A percentile compares a stretch with the other conserved stretches of the same genome.
Evolutionary conservation across 1,140 invertebrate genomes (phyloP).

Genomic region (Prorops nasuta): DNA sequence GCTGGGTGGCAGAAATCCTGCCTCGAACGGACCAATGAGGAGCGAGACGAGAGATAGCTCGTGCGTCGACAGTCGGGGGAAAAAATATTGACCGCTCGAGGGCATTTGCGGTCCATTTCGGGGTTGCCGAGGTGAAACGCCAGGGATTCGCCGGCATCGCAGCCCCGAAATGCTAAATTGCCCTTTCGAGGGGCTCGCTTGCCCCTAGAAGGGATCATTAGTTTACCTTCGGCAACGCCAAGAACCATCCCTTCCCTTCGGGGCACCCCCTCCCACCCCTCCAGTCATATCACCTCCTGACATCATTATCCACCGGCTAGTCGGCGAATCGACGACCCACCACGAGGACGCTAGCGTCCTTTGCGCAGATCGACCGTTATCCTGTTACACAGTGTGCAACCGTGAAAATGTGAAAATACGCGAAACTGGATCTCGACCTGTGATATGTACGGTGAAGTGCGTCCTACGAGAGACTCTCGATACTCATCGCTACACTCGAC

Average conservation of each 20-base stretch:
- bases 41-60: background rate
- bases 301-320: conserved; percentile 41
- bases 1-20: conserved; percentile 23
- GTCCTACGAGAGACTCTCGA: too few species aligned
- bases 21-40: conserved; percentile 29
- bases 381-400: too few species aligned
- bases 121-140: conserved; percentile 51
- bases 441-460: too few species aligned
- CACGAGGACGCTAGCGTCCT: too few species aligned
- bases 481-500: too few species aligned
- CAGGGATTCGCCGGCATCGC: conserved; percentile 33
- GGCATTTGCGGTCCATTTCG: conserved; percentile 53
- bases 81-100: conserved; percentile 56
- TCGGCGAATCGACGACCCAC: too few species aligned
- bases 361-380: too few species aligned
- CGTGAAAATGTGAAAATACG: too few species aligned
- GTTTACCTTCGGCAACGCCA: conserved; percentile 40
- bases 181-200: background rate
- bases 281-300: conserved; percentile 27
- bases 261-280: background rate
- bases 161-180: conserved; percentile 18
- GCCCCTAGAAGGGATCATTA: conserved; percentile 50
- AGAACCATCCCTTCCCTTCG: conserved; percentile 2
- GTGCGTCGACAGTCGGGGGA: conserved; percentile 29
- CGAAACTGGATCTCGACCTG: too few species aligned